Conservation (phyloP, 2,888 invertebrate genomes). For the Entomobrya proxima region DNA sequence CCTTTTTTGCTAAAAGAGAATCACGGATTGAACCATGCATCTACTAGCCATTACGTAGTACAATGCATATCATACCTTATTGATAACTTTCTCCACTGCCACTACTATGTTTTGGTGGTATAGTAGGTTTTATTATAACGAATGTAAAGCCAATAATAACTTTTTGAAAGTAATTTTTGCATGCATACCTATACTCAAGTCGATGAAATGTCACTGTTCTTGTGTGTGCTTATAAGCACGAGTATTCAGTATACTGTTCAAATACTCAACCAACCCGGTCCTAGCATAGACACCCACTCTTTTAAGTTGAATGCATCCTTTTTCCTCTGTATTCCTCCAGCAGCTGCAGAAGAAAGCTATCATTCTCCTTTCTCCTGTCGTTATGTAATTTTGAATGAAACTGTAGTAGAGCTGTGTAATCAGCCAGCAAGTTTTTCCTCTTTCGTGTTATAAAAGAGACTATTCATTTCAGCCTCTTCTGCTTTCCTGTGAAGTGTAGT, state of each 20-base stretch:
- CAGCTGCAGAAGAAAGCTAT: conserved; percentile 18
- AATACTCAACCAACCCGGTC: not conserved
- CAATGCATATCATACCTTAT: conserved; percentile 47
- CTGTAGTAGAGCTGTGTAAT: not conserved
- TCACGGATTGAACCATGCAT: not conserved
- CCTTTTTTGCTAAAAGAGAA: not conserved
- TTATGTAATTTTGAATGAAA: conserved; percentile 26
- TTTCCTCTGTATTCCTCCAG: not conserved
- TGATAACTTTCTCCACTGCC: conserved; percentile 38
- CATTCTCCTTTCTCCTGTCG: conserved; percentile 22
- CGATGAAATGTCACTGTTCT: too few relatives aligned
- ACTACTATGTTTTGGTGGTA: not conserved
- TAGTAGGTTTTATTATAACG: not conserved
- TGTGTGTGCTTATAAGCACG: too few relatives aligned
- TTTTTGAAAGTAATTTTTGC: too few relatives aligned
- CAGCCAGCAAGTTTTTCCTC: conserved; percentile 8
- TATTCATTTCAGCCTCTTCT: conserved; percentile 2
- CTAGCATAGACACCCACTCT: too few relatives aligned
- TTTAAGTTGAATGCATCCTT: not conserved
- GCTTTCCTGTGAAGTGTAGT: conserved; percentile 13
- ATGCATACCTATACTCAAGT: not conserved
- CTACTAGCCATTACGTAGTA: not conserved
- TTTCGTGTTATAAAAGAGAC: not conserved
- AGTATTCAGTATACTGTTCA: too few relatives aligned
- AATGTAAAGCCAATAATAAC: too few relatives aligned